Conservation (phyloP, 2,888 invertebrate species). For the Eueremaeus valkanovi region DNA sequence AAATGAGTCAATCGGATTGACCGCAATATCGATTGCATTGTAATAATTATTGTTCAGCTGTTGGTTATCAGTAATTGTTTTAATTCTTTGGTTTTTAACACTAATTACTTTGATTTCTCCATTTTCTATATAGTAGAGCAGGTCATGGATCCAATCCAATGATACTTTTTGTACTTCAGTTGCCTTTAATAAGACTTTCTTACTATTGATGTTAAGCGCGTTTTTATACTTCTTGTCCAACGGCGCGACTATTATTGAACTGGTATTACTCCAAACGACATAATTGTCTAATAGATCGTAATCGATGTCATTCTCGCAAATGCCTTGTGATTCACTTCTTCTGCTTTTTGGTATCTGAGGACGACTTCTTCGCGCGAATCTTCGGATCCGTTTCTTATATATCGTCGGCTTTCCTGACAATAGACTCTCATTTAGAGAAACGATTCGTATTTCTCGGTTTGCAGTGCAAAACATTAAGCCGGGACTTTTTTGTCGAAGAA, state of each 20-base stretch:
- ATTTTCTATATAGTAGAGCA: background rate
- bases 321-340: background rate
- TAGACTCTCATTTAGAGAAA: background rate
- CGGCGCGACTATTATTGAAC: background rate
- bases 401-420: background rate
- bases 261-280: background rate
- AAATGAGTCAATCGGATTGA: slow-evolving; percentile 1
- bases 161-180: background rate
- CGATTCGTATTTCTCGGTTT: slow-evolving; percentile 1
- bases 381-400: background rate
- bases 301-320: background rate
- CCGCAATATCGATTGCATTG: background rate
- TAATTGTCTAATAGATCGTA: background rate
- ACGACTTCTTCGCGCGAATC: background rate
- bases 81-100: background rate
- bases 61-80: background rate
- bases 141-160: slow-evolving; percentile 19
- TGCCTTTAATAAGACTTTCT: background rate
- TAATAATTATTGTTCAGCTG: background rate
- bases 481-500: background rate
- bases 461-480: background rate
- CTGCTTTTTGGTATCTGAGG: background rate
- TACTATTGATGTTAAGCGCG: background rate
- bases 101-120: background rate
- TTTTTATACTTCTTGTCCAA: background rate